Percentiles rank a stretch among this genome's conserved stretches.
Evolutionary conservation across 2,888 invertebrate species (phyloP).

Genomic region (Axea sp.): DNA sequence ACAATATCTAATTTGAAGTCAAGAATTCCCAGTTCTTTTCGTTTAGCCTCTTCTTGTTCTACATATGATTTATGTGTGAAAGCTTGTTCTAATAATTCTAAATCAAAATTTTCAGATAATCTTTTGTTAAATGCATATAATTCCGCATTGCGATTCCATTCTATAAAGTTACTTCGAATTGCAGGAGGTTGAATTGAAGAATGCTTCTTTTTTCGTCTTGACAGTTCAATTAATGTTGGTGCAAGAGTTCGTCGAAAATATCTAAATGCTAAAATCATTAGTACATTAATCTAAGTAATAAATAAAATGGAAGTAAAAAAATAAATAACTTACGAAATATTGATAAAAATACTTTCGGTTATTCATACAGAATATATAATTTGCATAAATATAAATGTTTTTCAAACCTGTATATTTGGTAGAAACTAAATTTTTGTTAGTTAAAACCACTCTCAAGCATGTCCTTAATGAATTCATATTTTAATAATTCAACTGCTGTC

Average conservation of each 20-base stretch:
- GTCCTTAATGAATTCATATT: conserved; percentile 21
- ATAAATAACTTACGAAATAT: too few species aligned
- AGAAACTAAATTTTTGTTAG: conserved; percentile 7
- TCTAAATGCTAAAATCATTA: conserved; percentile 79
- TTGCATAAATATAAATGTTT: too few species aligned
- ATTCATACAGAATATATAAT: too few species aligned
- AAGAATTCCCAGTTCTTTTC: conserved; percentile 86
- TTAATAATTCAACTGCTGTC: too few species aligned
- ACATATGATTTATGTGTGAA: conserved; percentile 90
- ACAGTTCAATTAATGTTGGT: conserved; percentile 84
- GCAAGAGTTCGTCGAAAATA: conserved; percentile 84
- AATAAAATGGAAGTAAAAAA: too few species aligned
- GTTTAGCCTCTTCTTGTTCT: conserved; percentile 85
- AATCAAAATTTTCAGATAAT: conserved; percentile 90
- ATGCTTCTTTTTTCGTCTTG: conserved; percentile 81
- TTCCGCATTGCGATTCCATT: conserved; percentile 94
- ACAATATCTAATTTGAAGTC: conserved; percentile 81
- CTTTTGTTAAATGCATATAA: conserved; percentile 92
- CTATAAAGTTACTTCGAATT: conserved; percentile 84
- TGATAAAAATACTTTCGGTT: too few species aligned
- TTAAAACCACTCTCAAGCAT: conserved; percentile 9
- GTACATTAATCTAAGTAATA: too few species aligned
- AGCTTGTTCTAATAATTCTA: conserved; percentile 85
- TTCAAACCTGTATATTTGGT: conserved; percentile 24
- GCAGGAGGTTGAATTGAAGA: conserved; percentile 67